Evolutionary conservation across 2,797 vertebrate genomes (phyloP).

Genomic region (Molossus molossus): DNA sequence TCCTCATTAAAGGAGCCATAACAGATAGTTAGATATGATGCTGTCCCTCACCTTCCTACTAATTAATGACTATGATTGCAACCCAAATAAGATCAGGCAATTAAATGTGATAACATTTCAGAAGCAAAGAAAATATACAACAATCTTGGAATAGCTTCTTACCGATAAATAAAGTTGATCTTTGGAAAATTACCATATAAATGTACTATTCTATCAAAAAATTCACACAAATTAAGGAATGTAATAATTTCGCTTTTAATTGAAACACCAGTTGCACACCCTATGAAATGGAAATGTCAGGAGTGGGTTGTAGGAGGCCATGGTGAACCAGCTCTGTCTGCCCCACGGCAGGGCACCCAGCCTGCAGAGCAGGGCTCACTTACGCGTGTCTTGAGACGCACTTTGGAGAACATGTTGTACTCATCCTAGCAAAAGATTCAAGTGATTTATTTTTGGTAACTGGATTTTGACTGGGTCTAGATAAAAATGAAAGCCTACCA

Average conservation of each 20-base stretch:
- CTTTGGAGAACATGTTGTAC: conserved; percentile 9
- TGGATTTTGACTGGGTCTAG: conserved; percentile 54
- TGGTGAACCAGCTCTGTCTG: conserved; percentile 75
- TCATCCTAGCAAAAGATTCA: conserved; percentile 50
- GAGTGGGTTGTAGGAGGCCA: conserved; percentile 76
- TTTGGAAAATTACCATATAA: conserved; percentile 92
- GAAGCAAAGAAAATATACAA: conserved; percentile 92
- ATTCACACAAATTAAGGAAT: conserved; percentile 87
- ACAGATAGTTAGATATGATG: conserved; percentile 94
- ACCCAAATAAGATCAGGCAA: conserved; percentile 95
- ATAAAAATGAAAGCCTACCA: not conserved
- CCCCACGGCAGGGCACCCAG: conserved; percentile 32
- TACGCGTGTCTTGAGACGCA: conserved; percentile 67
- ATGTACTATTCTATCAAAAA: conserved; percentile 90
- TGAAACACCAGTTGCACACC: conserved; percentile 87
- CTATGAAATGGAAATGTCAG: conserved; percentile 84
- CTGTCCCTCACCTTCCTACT: conserved; percentile 96
- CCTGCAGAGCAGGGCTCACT: conserved; percentile 63
- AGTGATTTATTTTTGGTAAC: conserved; percentile 23
- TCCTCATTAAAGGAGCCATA: conserved; percentile 95
- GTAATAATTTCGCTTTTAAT: conserved; percentile 91
- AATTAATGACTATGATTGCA: conserved; percentile 96
- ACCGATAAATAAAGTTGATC: conserved; percentile 92
- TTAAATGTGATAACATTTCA: conserved; percentile 97
- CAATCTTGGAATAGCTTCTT: conserved; percentile 90